phyloP scores from a whole-genome alignment of 1,140 invertebrate genomes.

The Frieseomelitta varia region DNA sequence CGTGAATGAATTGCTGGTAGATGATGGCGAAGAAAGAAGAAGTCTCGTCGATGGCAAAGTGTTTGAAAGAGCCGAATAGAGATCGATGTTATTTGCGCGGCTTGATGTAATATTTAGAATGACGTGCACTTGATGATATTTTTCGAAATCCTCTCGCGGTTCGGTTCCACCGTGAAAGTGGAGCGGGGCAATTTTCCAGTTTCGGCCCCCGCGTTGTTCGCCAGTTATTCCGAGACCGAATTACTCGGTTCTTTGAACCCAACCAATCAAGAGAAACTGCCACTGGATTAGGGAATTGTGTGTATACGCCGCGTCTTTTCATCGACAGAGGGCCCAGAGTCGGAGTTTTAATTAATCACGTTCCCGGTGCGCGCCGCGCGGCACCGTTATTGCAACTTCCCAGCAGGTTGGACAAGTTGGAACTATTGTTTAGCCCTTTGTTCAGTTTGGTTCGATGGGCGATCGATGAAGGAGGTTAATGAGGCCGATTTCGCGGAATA shows the following conservation, averaged over 20 bases:
- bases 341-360: conserved; percentile 34
- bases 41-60: too few relatives aligned
- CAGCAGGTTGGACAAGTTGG: conserved; percentile 22
- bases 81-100: too few relatives aligned
- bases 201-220: background rate
- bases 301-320: conserved; percentile 18
- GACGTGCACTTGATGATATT: too few relatives aligned
- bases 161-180: conserved; percentile 1
- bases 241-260: conserved; percentile 14
- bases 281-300: background rate
- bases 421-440: conserved; percentile 27
- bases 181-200: conserved; percentile 36
- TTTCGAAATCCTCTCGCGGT: too few relatives aligned
- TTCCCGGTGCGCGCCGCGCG: background rate
- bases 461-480: conserved; percentile 18
- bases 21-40: too few relatives aligned
- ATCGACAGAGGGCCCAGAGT: background rate
- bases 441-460: background rate
- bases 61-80: too few relatives aligned
- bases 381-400: conserved; percentile 32
- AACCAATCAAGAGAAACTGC: background rate
- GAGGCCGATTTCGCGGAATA: conserved; percentile 26
- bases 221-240: conserved; percentile 27
- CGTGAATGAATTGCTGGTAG: too few relatives aligned
- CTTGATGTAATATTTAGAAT: too few relatives aligned